Evolutionary conservation across 2,888 invertebrate genomes (phyloP).

Genomic region (Eupithecia vulgata): DNA sequence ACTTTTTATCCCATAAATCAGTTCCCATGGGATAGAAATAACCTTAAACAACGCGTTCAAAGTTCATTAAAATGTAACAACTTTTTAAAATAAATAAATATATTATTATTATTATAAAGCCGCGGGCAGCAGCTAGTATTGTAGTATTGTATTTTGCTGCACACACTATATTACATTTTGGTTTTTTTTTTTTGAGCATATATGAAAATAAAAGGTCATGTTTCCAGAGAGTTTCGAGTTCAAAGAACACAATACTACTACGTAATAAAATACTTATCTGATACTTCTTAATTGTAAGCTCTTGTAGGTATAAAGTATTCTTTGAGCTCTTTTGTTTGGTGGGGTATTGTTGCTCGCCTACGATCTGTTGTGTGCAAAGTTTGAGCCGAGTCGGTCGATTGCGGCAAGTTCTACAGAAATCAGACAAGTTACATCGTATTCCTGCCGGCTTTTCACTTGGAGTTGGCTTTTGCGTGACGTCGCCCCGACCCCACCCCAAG

Average conservation of each 20-base stretch:
- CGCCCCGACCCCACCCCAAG: conserved; percentile 69
- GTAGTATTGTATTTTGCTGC: too few relatives aligned
- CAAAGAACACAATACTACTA: neutral
- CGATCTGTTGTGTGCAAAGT: conserved; percentile 69
- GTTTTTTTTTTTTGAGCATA: too few relatives aligned
- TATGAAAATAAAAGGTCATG: neutral
- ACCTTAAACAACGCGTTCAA: too few relatives aligned
- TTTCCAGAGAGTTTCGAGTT: neutral
- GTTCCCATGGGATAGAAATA: too few relatives aligned
- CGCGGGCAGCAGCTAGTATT: too few relatives aligned
- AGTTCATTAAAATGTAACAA: too few relatives aligned
- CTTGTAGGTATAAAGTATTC: conserved; percentile 59
- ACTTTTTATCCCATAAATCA: too few relatives aligned
- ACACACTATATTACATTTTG: too few relatives aligned
- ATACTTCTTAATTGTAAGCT: conserved; percentile 47
- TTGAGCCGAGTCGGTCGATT: conserved; percentile 67
- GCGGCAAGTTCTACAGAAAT: conserved; percentile 71
- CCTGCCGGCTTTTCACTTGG: conserved; percentile 71
- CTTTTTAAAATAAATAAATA: too few relatives aligned
- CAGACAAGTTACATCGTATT: conserved; percentile 76
- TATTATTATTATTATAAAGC: too few relatives aligned
- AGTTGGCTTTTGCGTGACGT: conserved; percentile 73
- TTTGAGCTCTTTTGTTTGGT: conserved; percentile 72
- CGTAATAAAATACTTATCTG: conserved; percentile 1
- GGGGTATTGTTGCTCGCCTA: conserved; percentile 70